Evolutionary conservation across 1,140 invertebrate species (phyloP), one percentile per base, ranked within the genome.

Genomic region (Drosophila teissieri): DNA sequence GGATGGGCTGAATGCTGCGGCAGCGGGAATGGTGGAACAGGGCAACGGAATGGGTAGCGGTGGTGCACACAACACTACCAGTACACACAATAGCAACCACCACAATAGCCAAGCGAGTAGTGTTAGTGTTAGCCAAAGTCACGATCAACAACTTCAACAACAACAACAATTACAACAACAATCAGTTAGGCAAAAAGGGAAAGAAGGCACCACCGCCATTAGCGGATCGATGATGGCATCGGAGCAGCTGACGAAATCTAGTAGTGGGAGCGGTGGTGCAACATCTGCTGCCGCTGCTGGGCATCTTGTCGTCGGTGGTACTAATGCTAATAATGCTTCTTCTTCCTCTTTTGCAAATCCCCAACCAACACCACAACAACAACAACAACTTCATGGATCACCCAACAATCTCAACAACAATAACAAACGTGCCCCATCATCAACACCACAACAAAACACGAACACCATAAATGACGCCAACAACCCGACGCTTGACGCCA

Each of bases 271-370:
- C 81, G 88, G 84, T 79, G 77, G 75, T 88, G 86, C 82, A 79
- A 78, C 79, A 70, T 62, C 83, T 80, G 67, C 85, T 78, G 73
- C 78, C 80, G 86, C 90, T 91, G 84, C 80, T 91, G 84, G 83
- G 85, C 84, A 82, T 91, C 67, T 83, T 80, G 89, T 90, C 82
- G 77, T 78, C 90, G 89, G 85, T 91, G 80, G 90, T 91, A 92
- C 90, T 92, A 92, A 89, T 92, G 90, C 91, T 92, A 92, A 92
- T 90, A 86, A 89, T 92, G 91, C 91, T 92, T 92, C 91, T 91
- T 92, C 89, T 92, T 92, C 91, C 83, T 92, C 89, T 92, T 92
- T 92, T 92, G 86, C 91, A 91, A 92, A 92, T 90, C 90, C 90
- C 88, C 81, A 86, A 90, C 70, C 63, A 80, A 61, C 55, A 58